Evolutionary conservation across 2,113 vertebrate genomes (phyloP).

Genomic region (Saccopteryx leptura): DNA sequence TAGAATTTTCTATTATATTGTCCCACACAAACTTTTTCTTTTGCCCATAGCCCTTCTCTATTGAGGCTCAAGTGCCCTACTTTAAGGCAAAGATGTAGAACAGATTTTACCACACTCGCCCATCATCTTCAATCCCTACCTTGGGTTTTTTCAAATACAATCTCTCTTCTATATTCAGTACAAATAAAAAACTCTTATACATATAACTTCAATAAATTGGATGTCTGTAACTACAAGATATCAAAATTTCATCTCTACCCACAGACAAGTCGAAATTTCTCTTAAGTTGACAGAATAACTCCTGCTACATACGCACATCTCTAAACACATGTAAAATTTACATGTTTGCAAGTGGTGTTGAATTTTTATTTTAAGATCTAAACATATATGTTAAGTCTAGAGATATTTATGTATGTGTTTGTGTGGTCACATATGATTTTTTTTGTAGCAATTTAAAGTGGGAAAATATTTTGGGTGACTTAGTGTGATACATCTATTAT

Average conservation of each 20-base stretch:
- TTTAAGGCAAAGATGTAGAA: background rate
- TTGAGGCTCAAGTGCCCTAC: background rate
- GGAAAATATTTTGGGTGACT: background rate
- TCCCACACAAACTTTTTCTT: background rate
- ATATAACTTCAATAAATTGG: background rate
- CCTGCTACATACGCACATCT: background rate
- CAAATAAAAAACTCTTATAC: background rate
- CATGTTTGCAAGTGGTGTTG: background rate
- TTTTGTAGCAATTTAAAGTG: background rate
- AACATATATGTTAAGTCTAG: background rate
- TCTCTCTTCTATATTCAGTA: background rate
- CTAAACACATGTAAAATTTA: background rate
- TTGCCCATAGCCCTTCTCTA: background rate
- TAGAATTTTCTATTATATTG: background rate
- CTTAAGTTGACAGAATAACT: background rate
- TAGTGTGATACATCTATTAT: background rate
- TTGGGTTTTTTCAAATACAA: background rate
- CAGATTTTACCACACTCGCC: background rate
- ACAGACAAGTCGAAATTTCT: background rate
- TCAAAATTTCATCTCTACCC: background rate
- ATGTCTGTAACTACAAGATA: background rate
- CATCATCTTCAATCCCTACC: background rate
- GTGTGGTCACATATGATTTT: background rate
- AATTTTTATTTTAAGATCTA: slow-evolving; percentile 1
- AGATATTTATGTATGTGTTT: background rate